These are phyloP conservation scores for Aplysia californica DNA, from an alignment of 1,140 invertebrate species.

Conservation along the genomic window DNA sequence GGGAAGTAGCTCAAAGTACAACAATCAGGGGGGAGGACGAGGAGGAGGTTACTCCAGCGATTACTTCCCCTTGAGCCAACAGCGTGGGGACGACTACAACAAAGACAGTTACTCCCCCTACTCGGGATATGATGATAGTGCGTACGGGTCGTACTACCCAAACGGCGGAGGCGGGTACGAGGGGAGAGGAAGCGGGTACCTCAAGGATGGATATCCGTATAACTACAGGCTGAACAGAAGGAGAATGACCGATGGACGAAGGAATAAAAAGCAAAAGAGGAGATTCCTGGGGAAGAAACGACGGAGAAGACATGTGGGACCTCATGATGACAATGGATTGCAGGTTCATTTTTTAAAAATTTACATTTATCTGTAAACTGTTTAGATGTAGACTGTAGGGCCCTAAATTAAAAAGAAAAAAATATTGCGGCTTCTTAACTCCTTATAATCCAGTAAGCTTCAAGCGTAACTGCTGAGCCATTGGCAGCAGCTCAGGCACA, in stretches of 20 bases:
- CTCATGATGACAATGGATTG: conserved; percentile 68
- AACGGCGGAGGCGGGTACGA: background rate
- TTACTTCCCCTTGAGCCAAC: too few relatives aligned
- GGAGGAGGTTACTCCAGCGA: background rate
- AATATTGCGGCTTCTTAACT: too few relatives aligned
- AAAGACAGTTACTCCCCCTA: background rate
- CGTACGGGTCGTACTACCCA: conserved; percentile 12
- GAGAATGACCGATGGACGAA: background rate
- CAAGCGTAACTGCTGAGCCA: too few relatives aligned
- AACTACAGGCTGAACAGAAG: background rate
- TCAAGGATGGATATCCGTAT: background rate
- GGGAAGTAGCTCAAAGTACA: background rate
- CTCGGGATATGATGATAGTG: too few relatives aligned
- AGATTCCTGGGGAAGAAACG: background rate
- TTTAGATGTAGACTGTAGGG: background rate
- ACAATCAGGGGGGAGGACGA: background rate
- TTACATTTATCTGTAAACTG: too few relatives aligned
- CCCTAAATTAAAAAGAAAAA: too few relatives aligned
- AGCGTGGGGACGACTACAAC: too few relatives aligned
- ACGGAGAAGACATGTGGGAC: conserved; percentile 65
- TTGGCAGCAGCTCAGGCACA: too few relatives aligned
- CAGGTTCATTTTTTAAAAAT: conserved; percentile 37
- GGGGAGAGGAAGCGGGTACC: background rate
- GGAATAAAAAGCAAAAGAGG: background rate
- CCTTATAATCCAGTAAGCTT: too few relatives aligned